A percentile compares a stretch with the other conserved stretches of the same genome.
Conservation (phyloP, 2,888 invertebrate species). For the Noctua comes region DNA sequence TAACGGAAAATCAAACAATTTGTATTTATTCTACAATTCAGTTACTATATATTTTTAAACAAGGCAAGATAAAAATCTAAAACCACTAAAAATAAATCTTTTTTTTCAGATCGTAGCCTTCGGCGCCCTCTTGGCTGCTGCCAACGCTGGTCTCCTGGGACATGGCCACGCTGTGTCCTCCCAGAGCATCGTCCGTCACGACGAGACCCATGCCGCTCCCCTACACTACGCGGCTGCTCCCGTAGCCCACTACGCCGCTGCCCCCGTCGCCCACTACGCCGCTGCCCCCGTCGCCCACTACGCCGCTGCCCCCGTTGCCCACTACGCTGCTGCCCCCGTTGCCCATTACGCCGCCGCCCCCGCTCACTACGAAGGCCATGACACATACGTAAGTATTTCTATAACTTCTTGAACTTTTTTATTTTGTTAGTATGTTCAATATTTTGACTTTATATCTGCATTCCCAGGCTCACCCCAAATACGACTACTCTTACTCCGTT, state of each 20-base stretch:
- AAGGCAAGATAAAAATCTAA: background rate
- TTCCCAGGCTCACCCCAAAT: conserved; percentile 85
- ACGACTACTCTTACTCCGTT: conserved; percentile 89
- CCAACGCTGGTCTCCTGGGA: conserved; percentile 68
- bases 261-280: conserved; percentile 64
- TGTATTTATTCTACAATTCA: background rate
- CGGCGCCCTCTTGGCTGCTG: conserved; percentile 71
- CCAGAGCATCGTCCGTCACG: conserved; percentile 77
- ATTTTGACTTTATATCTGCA: background rate
- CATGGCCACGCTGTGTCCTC: conserved; percentile 79
- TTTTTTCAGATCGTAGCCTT: conserved; percentile 59
- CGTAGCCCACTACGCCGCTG: conserved; percentile 57
- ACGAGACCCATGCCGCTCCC: conserved; percentile 62
- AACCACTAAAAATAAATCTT: background rate
- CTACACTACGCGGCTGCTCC: conserved; percentile 63
- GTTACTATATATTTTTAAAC: background rate
- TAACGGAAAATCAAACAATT: no score
- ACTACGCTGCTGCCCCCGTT: conserved; percentile 61
- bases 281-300: conserved; percentile 65
- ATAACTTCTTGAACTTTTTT: background rate
- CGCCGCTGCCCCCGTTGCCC: conserved; percentile 64
- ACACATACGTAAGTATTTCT: conserved; percentile 67
- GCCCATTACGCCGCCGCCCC: conserved; percentile 65
- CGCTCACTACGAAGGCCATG: conserved; percentile 66
- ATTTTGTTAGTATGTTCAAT: background rate